Conservation (phyloP, 1,140 invertebrate genomes). For the Drosophila pectinifera region DNA sequence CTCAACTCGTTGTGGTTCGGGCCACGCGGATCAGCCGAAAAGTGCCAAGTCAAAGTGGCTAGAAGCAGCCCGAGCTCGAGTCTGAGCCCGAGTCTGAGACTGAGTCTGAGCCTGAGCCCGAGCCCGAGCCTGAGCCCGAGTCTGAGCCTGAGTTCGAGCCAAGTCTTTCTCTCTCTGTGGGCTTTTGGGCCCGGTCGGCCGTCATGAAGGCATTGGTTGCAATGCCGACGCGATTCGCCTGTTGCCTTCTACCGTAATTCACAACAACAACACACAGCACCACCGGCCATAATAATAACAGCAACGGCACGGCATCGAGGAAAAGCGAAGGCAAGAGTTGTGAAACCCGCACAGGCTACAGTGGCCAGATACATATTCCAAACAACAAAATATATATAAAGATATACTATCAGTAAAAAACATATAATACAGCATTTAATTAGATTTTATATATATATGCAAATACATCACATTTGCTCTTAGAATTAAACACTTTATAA, state of each 20-base stretch:
- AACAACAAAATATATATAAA: neutral
- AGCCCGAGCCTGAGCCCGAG: slow-evolving; percentile 3
- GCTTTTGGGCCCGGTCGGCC: slow-evolving; percentile 8
- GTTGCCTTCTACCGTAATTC: slow-evolving; percentile 81
- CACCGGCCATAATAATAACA: slow-evolving; percentile 54
- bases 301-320: slow-evolving; percentile 43
- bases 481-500: no score
- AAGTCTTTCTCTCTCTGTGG: neutral
- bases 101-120: no score
- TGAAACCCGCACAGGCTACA: slow-evolving; percentile 63
- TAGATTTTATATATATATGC: neutral
- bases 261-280: slow-evolving; percentile 62
- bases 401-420: no score
- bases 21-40: slow-evolving; percentile 69
- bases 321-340: slow-evolving; percentile 68
- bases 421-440: no score
- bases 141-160: slow-evolving; percentile 4
- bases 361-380: slow-evolving; percentile 15
- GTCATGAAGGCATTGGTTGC: slow-evolving; percentile 45
- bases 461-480: neutral
- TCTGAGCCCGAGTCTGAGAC: neutral
- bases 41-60: slow-evolving; percentile 52
- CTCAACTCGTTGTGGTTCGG: neutral
- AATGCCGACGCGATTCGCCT: slow-evolving; percentile 54
- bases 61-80: slow-evolving; percentile 35